Base-by-base conservation (phyloP, 2,888 invertebrate genomes). In the Ypsolopha sequella region DNA sequence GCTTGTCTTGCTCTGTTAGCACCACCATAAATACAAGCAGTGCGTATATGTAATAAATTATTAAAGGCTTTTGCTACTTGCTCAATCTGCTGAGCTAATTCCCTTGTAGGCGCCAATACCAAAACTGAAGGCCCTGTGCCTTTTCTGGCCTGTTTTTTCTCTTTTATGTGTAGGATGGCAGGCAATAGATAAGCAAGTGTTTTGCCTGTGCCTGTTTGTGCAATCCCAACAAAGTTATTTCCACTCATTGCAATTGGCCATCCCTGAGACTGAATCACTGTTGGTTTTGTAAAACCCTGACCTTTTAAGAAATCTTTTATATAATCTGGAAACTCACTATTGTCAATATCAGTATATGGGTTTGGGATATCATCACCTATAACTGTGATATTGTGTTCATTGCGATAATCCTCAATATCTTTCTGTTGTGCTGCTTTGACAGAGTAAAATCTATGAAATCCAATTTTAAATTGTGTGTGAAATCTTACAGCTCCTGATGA, bases 1-100 rank as follows among this genome's bases (percentile, higher is more conserved):
- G 90, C 90, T 70, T 93, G 91, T 36, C 71, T 76, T 2, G 88
- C 89, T 66, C 93, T 93, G 2, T 91, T 92, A 3, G 95, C 94
- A 41, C 96, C 96, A 51, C 96, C 96, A 87, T 95, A 96, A 24
- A 95, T 91, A 74, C 96, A 96, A 0, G 92, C 92, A 71, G 92
- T 92, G 13, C 92, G 86, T 8, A 95, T 90, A 60, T 91, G 89
- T 6, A 93, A 89, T 10, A 89, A 73, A 1, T 89, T 88, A 44
- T 93, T 91, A 76, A 95, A 96, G 59, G 92, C 92, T 52, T 88
- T 88, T 1, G 94, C 93, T 3, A 96, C 95, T 60, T 91, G 89
- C 63, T 92, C 91, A 55, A 95, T 95, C 71, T 95, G 93, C 57
- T 92, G 91, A 0, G 93, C 93, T 48, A 94, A 68, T 72, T 94